Evolutionary conservation across 2,888 invertebrate species (phyloP).

Genomic region (Netelia fuscicornis): DNA sequence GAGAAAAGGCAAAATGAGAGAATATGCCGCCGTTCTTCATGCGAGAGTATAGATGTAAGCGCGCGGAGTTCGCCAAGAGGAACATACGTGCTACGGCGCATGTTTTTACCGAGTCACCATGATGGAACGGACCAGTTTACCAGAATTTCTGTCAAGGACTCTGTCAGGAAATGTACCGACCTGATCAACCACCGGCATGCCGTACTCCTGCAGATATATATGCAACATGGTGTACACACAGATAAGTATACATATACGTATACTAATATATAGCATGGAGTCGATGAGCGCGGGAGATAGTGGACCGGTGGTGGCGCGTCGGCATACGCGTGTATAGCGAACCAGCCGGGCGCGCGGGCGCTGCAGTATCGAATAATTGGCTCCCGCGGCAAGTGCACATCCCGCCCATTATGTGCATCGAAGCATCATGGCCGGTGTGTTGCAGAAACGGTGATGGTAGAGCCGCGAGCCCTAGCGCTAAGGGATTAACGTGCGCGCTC

Average conservation of each 20-base stretch:
- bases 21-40: constrained; percentile 32
- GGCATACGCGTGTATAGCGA: constrained; percentile 62
- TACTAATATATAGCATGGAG: constrained; percentile 66
- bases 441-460: constrained; percentile 69
- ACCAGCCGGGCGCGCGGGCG: constrained; percentile 63
- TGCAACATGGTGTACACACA: neutral
- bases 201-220: constrained; percentile 5
- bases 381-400: constrained; percentile 85
- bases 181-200: constrained; percentile 54
- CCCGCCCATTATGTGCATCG: constrained; percentile 84
- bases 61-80: constrained; percentile 39
- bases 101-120: neutral
- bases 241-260: constrained; percentile 30
- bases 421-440: constrained; percentile 79
- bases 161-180: constrained; percentile 52
- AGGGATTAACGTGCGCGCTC: constrained; percentile 43
- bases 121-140: constrained; percentile 52
- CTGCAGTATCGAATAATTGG: constrained; percentile 84
- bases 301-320: constrained; percentile 76
- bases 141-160: constrained; percentile 40
- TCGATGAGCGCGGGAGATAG: constrained; percentile 82
- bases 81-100: neutral
- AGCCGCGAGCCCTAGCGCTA: constrained; percentile 61
- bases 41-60: constrained; percentile 4
- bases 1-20: constrained; percentile 62